Evolutionary conservation across 2,113 vertebrate species (phyloP), one percentile per base, ranked within the genome.

Genomic region (Rhea pennata): DNA sequence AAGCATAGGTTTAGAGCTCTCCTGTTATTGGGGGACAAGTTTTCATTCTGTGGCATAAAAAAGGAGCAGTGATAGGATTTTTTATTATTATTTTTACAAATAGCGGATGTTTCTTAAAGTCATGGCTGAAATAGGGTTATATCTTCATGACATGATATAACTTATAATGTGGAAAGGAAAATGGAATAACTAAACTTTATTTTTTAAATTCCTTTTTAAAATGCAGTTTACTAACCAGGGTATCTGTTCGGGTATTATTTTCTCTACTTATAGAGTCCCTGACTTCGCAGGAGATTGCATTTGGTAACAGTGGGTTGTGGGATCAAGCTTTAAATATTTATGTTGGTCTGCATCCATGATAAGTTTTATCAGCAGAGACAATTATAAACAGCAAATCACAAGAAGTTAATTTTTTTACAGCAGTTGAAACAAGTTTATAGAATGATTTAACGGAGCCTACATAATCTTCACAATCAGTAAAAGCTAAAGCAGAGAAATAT

Each of bases 391-490:
- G n/a, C 31, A 70, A 46, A 72, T 69, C 64, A 50, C 21, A 87
- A 82, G 31, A 89, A 65, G 58, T 72, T 84, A 84, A 15, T 42
- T 21, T 15, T 84, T 86, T 84, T 56, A 84, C 74, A 84, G 31
- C 19, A 12, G 15, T 88, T 92, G 94, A 86, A 86, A 29, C 33
- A 67, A 74, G 12, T 87, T 87, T 86, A 54, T 58, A 75, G 73
- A 86, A 64, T 88, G 50, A 70, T 44, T 93, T 92, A 84, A 76
- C 6, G 64, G 40, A 58, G 10, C 61, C 72, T 71, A 21, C 10
- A 39, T 91, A 75, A 89, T 78, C 42, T 91, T 88, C 44, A 17
- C 24, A 72, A 73, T 74, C 61, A 90, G 22, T 81, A 93, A 95
- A 84, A 75, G 26, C 23, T 62, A 67, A 84, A 21, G 13, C 46